Conservation (phyloP, 92 coral and sea anemone genomes). For the Palythoa grandis region DNA sequence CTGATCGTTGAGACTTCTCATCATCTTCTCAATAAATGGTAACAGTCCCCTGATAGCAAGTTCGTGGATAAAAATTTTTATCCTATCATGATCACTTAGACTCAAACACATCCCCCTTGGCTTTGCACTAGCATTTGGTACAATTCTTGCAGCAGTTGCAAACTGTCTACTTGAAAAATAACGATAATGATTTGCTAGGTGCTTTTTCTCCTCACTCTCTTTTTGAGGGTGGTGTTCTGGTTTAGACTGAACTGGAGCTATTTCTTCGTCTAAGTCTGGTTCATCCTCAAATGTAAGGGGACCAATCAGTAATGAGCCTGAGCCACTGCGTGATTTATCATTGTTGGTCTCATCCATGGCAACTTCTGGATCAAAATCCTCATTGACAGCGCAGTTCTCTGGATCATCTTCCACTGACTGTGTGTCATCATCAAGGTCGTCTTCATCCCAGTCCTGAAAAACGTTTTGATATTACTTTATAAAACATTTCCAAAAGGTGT, state of each 20-base stretch:
- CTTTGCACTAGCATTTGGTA: conserved; percentile 55
- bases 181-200: conserved; percentile 80
- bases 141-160: conserved; percentile 74
- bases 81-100: conserved; percentile 95
- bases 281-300: conserved; percentile 90
- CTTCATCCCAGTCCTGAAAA: conserved; percentile 83
- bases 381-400: conserved; percentile 91
- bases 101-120: conserved; percentile 93
- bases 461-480: background rate
- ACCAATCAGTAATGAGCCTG: conserved; percentile 90
- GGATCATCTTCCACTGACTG: conserved; percentile 82
- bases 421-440: conserved; percentile 61
- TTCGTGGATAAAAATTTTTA: conserved; percentile 97
- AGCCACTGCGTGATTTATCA: conserved; percentile 71
- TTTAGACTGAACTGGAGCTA: conserved; percentile 37
- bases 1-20: conserved; percentile 90
- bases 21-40: conserved; percentile 82
- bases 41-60: conserved; percentile 90
- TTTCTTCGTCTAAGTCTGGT: conserved; percentile 64
- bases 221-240: conserved; percentile 47
- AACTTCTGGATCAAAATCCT: conserved; percentile 96
- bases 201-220: conserved; percentile 64
- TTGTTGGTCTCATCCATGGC: conserved; percentile 63
- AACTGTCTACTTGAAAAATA: conserved; percentile 91
- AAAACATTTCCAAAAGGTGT: too few relatives aligned